Evolutionary conservation across 2,888 invertebrate species (phyloP), one percentile per base, ranked within the genome.

Genomic region (Hanleya hanleyi): DNA sequence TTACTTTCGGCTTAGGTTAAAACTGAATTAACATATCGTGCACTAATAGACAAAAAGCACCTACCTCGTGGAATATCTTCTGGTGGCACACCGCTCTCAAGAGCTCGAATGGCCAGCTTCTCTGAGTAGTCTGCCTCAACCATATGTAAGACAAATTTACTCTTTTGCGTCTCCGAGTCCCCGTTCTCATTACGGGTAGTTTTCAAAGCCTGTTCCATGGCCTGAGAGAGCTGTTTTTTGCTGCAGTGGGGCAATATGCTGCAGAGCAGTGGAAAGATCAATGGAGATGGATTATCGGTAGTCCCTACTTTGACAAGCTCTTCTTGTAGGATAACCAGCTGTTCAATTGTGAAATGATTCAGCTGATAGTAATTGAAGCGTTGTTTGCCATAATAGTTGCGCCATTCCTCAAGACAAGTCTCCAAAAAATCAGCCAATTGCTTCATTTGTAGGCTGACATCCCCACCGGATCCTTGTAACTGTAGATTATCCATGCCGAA

Each of bases 291-390:
- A 0, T 75, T 61, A 15, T 75, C 65, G 0, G 74, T 74, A n/a
- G 75, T 73, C 4, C 82, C 80, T 7, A 80, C 22, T 69, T 78
- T 81, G 26, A 84, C 79, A 32, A 87, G 62, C 61, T 86, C 81
- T 67, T 76, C 71, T 61, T 87, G 82, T 15, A 88, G 80, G 32
- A 85, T 81, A 4, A 88, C 85, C n/a, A 88, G 74, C 76, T 88
- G 87, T 50, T 84, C 83, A 7, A 84, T 84, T 6, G 85, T 85
- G 78, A 78, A 87, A 72, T 80, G 79, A 71, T 88, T 88, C 66
- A 88, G 79, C 22, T 79, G 77, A 12, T 73, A 70, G 62, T 77
- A 84, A 9, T 78, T 51, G 12, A 67, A 62, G 26, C 87, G 70
- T 61, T 83, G 79, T 1, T 77, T 50, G 4, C 70, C 79, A 15